These are phyloP conservation scores for Venusia cambrica DNA, from an alignment of 2,888 invertebrate genomes.

Conservation along the genomic window DNA sequence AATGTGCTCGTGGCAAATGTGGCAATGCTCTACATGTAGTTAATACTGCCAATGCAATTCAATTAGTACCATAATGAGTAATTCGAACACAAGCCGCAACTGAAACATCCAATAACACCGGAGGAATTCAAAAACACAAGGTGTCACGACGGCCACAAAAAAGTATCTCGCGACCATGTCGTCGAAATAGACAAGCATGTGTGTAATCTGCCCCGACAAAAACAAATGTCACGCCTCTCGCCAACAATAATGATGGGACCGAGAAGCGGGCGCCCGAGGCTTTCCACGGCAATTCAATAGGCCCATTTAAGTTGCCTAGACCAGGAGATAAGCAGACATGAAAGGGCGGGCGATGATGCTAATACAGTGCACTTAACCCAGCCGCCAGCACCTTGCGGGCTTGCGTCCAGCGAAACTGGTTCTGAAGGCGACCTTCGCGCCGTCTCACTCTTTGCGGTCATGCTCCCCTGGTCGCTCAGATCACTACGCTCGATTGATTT, in stretches of 20 bases:
- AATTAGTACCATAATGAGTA: constrained; percentile 26
- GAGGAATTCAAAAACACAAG: constrained; percentile 8
- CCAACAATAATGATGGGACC: constrained; percentile 25
- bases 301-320: constrained; percentile 66
- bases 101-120: constrained; percentile 9
- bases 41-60: constrained; percentile 24
- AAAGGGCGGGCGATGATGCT: constrained; percentile 75
- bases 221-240: constrained; percentile 27
- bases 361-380: constrained; percentile 75
- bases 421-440: constrained; percentile 69
- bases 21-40: constrained; percentile 19
- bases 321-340: constrained; percentile 70
- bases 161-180: constrained; percentile 9
- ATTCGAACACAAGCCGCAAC: constrained; percentile 14
- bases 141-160: constrained; percentile 9
- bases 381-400: constrained; percentile 65
- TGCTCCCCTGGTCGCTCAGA: constrained; percentile 64
- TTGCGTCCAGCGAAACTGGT: constrained; percentile 73
- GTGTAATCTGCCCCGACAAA: constrained; percentile 21
- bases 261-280: constrained; percentile 29
- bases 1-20: constrained; percentile 23
- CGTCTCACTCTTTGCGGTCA: constrained; percentile 55
- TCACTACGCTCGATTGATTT: constrained; percentile 64
- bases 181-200: constrained; percentile 11
- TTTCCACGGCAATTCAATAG: constrained; percentile 61